Evolutionary conservation across 2,113 vertebrate genomes (phyloP).

Genomic region (Dasypus novemcinctus): DNA sequence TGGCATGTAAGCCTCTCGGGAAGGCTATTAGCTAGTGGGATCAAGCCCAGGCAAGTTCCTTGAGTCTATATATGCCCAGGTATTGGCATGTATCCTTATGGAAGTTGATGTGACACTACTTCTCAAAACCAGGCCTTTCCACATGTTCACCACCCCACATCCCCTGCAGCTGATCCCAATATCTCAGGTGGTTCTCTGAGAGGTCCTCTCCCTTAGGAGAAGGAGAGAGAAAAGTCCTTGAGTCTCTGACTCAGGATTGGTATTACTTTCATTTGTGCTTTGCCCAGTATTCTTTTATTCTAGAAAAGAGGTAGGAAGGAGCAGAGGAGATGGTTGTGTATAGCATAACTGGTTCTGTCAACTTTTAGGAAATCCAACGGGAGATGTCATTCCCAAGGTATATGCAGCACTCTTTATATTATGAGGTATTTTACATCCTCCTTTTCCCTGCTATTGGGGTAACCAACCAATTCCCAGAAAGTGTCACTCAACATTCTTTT

Average conservation of each 20-base stretch:
- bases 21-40: not conserved
- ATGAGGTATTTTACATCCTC: not conserved
- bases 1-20: not conserved
- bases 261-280: not conserved
- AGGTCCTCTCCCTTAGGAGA: not conserved
- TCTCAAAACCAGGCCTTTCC: not conserved
- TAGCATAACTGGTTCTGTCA: not conserved
- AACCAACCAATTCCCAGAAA: not conserved
- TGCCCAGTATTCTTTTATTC: not conserved
- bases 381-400: not conserved
- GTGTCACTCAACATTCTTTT: not conserved
- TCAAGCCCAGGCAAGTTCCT: not conserved
- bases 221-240: not conserved
- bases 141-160: not conserved
- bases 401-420: not conserved
- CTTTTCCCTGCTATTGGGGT: not conserved
- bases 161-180: not conserved
- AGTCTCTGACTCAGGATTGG: not conserved
- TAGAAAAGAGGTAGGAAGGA: not conserved
- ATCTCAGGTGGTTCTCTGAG: not conserved
- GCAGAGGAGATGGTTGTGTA: not conserved
- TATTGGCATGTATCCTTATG: not conserved
- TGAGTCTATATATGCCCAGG: not conserved
- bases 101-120: not conserved
- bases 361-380: not conserved